Base-by-base conservation (phyloP, 92 coral and sea anemone species). In the Pocillopora grandis region DNA sequence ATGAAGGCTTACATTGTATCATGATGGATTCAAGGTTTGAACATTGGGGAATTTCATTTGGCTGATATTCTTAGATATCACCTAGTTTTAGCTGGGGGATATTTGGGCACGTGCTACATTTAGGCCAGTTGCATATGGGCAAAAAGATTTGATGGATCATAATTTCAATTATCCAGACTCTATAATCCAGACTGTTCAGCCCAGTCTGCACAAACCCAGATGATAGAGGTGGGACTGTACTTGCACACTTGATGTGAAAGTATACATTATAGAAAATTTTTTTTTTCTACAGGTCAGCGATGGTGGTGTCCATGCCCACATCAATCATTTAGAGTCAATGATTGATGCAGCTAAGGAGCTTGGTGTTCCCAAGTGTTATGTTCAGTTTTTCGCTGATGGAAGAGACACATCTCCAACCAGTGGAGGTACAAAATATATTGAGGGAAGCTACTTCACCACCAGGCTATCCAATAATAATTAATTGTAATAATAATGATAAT, bases 341-440 rank as follows among this genome's bases (percentile, higher is more conserved):
- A 81, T 96, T 82, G 98, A 96, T 75, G 97, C 98, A 76, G 91
- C 95, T n/a, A 94, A 96, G 83, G 92, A 90, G 71, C 91, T 96
- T 72, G 98, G 94, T 80, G 95, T 94, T 35, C 99, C 99, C 9
- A 90, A 92, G 85, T 90, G 96, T 75, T 96, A 87, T 86, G 83
- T 96, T 56, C 99, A 96, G 88, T 96, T 90, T 85, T 96, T 96
- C 80, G 91, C 99, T 76, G 99, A 96, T 96, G 99, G 99, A 2
- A 92, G 99, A 19, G 99, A 96, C 76, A 96, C 99, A 18, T 71
- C 92, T 58, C 99, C 99, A 18, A 94, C 98, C 9, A 96, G 99
- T 89, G 99, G 99, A 92, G 99, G 99, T 91, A 77, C 62, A 80
- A 55, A 75, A 80, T 12, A 18, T 13, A 42, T 42, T 42, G 8